These are phyloP conservation scores for Drosophila cognata DNA, from an alignment of 2,888 invertebrate genomes.

Conservation along the genomic window DNA sequence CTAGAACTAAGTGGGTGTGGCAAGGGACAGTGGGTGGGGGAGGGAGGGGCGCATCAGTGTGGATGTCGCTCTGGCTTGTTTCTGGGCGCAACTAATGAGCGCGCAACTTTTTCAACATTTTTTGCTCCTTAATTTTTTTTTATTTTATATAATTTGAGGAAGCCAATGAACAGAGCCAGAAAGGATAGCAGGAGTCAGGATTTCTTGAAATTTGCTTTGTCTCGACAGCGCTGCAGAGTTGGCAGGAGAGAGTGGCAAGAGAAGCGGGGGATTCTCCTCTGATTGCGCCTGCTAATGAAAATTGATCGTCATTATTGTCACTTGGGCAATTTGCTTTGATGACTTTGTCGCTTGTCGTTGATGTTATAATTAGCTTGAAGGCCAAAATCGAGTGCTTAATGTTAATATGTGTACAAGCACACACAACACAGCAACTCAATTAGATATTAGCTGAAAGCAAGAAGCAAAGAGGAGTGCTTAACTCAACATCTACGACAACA, in stretches of 20 bases:
- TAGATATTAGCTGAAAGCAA: constrained; percentile 6
- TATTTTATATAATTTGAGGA: constrained; percentile 33
- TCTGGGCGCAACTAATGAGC: constrained; percentile 62
- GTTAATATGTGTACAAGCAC: constrained; percentile 9
- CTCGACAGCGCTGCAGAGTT: not conserved
- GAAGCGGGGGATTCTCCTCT: not conserved
- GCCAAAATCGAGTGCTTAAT: constrained; percentile 41
- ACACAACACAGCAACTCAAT: constrained; percentile 26
- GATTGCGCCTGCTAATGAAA: constrained; percentile 59
- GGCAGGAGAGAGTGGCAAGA: too few relatives aligned
- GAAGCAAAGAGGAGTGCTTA: constrained; percentile 15
- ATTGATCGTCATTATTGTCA: constrained; percentile 66
- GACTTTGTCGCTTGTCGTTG: constrained; percentile 43
- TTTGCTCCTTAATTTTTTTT: constrained; percentile 7
- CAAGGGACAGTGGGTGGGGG: constrained; percentile 3
- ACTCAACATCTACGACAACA: not conserved
- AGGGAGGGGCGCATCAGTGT: not conserved
- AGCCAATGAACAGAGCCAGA: constrained; percentile 1
- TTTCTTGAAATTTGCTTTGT: constrained; percentile 43
- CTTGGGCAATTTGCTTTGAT: constrained; percentile 60
- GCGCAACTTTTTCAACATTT: constrained; percentile 36
- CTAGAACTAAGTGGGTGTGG: constrained; percentile 32
- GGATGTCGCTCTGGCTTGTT: constrained; percentile 41
- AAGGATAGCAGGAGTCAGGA: constrained; percentile 37
- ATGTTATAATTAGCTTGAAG: constrained; percentile 52